Percentiles rank a stretch among this genome's conserved stretches.
Evolutionary conservation across 2,888 invertebrate species (phyloP).

Genomic region (Tetheella fluctuosa): DNA sequence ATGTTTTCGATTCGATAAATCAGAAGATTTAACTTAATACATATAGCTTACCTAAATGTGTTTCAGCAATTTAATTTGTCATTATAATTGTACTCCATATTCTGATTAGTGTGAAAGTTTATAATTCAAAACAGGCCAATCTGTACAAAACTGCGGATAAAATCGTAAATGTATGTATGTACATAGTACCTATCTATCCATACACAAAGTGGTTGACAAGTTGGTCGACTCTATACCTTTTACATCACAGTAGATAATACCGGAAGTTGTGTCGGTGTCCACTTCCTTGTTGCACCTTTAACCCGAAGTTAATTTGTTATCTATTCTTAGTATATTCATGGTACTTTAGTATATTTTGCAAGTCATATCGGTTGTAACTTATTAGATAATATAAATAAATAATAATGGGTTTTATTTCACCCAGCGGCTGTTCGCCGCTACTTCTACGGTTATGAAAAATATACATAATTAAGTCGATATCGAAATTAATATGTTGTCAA

Average conservation of each 20-base stretch:
- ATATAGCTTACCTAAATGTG: too few species aligned
- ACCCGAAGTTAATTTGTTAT: constrained; percentile 33
- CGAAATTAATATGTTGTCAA: too few species aligned
- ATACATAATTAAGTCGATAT: too few species aligned
- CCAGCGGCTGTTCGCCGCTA: too few species aligned
- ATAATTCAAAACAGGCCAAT: constrained; percentile 19
- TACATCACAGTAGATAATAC: constrained; percentile 47
- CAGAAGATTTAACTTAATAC: too few species aligned
- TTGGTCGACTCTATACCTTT: constrained; percentile 35
- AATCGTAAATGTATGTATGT: too few species aligned
- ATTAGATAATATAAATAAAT: not conserved
- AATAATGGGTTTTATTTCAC: not conserved
- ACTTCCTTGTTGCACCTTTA: constrained; percentile 57
- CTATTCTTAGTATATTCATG: constrained; percentile 25
- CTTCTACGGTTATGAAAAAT: too few species aligned
- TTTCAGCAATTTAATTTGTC: too few species aligned
- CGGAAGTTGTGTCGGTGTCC: constrained; percentile 45
- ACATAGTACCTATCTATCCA: too few species aligned
- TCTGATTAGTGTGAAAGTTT: too few species aligned
- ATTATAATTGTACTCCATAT: too few species aligned
- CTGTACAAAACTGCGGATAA: constrained; percentile 19
- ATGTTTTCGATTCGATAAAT: too few species aligned
- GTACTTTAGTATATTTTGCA: constrained; percentile 16
- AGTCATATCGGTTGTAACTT: not conserved
- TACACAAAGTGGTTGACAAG: constrained; percentile 26